Evolutionary conservation across 2,113 vertebrate genomes (phyloP).

Genomic region (Myiozetetes cayanensis): DNA sequence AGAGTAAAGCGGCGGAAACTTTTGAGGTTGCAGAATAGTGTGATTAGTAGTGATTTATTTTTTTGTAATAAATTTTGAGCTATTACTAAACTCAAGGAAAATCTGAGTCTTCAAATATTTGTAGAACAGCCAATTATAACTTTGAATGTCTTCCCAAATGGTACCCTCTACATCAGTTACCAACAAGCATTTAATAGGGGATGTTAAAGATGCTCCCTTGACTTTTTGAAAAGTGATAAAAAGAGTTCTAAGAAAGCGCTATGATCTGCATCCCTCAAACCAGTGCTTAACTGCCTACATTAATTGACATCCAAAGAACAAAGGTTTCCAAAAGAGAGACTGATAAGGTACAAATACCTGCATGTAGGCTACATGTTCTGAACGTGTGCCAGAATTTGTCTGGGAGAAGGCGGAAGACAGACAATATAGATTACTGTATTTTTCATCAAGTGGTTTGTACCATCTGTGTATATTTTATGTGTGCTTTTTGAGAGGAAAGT

Average conservation of each 20-base stretch:
- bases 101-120: constrained; percentile 11
- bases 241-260: constrained; percentile 47
- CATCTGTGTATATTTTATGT: constrained; percentile 71
- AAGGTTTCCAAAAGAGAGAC: constrained; percentile 46
- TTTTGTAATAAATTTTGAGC: background rate
- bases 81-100: constrained; percentile 21
- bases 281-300: constrained; percentile 60
- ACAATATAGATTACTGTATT: constrained; percentile 53
- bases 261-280: constrained; percentile 50
- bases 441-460: constrained; percentile 57
- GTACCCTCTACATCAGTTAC: constrained; percentile 4
- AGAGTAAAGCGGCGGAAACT: background rate
- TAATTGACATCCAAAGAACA: constrained; percentile 61
- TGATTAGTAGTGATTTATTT: background rate
- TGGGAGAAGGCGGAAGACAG: background rate
- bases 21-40: background rate
- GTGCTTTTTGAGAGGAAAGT: constrained; percentile 44
- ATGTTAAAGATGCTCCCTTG: constrained; percentile 54
- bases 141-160: constrained; percentile 6
- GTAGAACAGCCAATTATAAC: background rate
- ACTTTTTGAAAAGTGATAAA: constrained; percentile 54
- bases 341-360: constrained; percentile 54
- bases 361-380: constrained; percentile 57
- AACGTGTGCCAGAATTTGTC: constrained; percentile 21
- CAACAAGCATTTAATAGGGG: constrained; percentile 28